Base-by-base conservation (phyloP, 1,140 invertebrate genomes). In the Neodiprion pinetum region DNA sequence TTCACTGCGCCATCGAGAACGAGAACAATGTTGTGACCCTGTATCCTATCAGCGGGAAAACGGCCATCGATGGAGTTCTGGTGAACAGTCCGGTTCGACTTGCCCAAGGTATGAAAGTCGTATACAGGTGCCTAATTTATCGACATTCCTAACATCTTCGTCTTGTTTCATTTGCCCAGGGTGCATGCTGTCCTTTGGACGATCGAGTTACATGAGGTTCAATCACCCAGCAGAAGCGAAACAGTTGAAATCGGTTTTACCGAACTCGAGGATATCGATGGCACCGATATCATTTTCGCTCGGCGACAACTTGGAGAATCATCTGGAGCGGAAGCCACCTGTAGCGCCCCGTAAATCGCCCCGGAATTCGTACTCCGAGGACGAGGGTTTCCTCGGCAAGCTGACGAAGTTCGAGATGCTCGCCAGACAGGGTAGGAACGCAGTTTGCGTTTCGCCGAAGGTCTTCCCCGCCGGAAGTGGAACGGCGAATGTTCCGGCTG, bases 161-260 rank as follows among this genome's bases (percentile, higher is more conserved):
- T 40, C 28, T 40, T 40, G 28, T 40, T 40, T 0, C 5, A 40
- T 40, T 40, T 40, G 2, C 1, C 28, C 89, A 94, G 94, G 94
- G 82, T 93, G 93, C 82, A 97, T 96, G 94, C 88, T 97, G 70
- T 96, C 95, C 69, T 93, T 97, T 72, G 96, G 96, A 21, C 90
- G 95, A 48, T 96, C 95, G 11, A 96, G 95, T 82, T 96, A 95
- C 83, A 93, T 97, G 83, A 92, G 96, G 10, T 97, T 96, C 89
- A 97, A 97, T 85, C 95, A 97, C 87, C 96, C 96, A 0, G 94
- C 93, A 68, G 95, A 97, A 84, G 96, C 96, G 1, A 92, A 94
- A 80, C 90, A 96, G 74, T 93, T 97, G 89, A 96, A 94, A 87
- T 93, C 93, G 0, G 92, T 93, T n/a, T 84, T 95, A 61, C 93